phyloP scores from a whole-genome alignment of 2,888 invertebrate species.

The Heterodera filipjevi region DNA sequence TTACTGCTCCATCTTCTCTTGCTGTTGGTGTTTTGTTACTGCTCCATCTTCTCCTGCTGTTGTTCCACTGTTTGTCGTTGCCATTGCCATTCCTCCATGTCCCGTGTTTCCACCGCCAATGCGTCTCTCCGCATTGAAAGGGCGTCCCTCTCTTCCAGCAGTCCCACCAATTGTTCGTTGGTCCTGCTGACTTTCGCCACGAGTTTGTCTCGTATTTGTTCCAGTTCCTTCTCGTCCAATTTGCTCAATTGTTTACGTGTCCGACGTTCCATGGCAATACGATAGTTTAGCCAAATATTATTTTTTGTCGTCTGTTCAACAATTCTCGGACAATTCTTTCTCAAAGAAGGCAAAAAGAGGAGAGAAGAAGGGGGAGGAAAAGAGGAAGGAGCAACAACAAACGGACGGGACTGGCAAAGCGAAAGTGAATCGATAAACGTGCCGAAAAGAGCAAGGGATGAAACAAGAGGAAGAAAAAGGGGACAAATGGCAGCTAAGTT shows the following conservation, averaged over 20 bases:
- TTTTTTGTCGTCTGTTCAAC: neutral
- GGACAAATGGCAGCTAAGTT: neutral
- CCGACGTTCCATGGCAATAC: conserved; percentile 2
- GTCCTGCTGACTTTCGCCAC: conserved; percentile 70
- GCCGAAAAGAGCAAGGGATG: neutral
- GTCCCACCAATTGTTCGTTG: conserved; percentile 85
- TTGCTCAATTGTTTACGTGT: conserved; percentile 30
- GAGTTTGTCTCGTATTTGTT: conserved; percentile 10
- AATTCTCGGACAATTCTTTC: neutral
- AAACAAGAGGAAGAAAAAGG: neutral
- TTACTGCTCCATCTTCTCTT: no score
- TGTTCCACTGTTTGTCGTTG: neutral
- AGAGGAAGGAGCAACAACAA: no score
- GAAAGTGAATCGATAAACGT: neutral
- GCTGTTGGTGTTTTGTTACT: neutral
- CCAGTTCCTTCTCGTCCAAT: conserved; percentile 18
- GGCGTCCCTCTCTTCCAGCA: conserved; percentile 89
- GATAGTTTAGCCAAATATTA: neutral
- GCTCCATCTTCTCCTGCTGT: neutral
- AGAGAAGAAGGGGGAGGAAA: neutral
- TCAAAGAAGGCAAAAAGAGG: neutral
- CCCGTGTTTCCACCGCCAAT: conserved; percentile 94
- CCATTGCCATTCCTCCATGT: conserved; percentile 66
- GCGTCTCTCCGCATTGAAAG: conserved; percentile 97
- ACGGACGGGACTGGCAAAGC: neutral